Conservation (phyloP, 2,797 vertebrate genomes). For the Peromyscus nudipes region DNA sequence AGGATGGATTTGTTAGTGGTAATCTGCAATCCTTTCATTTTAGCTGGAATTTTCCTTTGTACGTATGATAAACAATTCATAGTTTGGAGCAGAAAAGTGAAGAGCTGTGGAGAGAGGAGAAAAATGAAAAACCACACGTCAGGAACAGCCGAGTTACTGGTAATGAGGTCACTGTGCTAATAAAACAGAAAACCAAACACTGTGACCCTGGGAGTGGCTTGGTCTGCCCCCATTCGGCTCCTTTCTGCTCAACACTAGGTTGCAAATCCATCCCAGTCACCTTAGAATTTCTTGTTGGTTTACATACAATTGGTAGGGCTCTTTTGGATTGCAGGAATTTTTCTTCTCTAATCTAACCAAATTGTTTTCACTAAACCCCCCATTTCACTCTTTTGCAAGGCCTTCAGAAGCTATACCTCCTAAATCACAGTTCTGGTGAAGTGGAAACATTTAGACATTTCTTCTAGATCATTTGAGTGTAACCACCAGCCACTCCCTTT, state of each 20-base stretch:
- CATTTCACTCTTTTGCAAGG: slow-evolving; percentile 53
- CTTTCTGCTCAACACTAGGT: neutral
- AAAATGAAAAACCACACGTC: neutral
- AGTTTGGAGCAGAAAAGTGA: slow-evolving; percentile 49
- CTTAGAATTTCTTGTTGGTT: slow-evolving; percentile 49
- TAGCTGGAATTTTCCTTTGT: slow-evolving; percentile 71
- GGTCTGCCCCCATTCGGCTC: neutral
- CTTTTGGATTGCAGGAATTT: slow-evolving; percentile 37
- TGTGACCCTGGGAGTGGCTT: neutral
- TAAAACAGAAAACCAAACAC: slow-evolving; percentile 59
- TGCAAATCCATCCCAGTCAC: neutral
- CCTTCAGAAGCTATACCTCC: slow-evolving; percentile 60
- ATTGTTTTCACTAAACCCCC: slow-evolving; percentile 47
- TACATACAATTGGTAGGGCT: slow-evolving; percentile 21
- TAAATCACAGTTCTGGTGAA: neutral
- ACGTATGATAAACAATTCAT: slow-evolving; percentile 60
- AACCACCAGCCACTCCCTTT: neutral
- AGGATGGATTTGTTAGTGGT: neutral
- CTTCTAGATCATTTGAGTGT: slow-evolving; percentile 55
- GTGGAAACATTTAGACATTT: slow-evolving; percentile 37
- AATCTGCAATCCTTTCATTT: slow-evolving; percentile 65
- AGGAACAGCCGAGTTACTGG: slow-evolving; percentile 58
- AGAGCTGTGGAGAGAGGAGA: neutral
- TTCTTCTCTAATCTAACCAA: slow-evolving; percentile 35
- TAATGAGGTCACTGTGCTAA: slow-evolving; percentile 60